Evolutionary conservation across 2,888 invertebrate genomes (phyloP), one percentile per base, ranked within the genome.

Genomic region (Deroplatys truncata): DNA sequence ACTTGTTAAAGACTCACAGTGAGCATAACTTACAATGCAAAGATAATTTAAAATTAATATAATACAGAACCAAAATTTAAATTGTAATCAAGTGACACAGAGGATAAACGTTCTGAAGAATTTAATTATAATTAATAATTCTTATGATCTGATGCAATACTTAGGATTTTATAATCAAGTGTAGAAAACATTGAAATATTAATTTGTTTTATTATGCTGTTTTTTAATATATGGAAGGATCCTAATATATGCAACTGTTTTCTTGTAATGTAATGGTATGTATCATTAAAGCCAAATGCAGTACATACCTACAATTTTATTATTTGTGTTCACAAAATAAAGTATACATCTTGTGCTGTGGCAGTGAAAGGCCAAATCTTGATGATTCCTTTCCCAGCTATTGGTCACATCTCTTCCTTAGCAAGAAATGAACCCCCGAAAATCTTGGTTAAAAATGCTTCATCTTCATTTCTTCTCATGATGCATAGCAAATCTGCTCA

Each of bases 291-390:
- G 82, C 88, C 56, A 86, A 83, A 87, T 82, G 25, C 84, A 88
- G 85, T 89, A 86, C 84, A 72, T 88, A 84, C 2, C 56, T 88
- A 88, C 88, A 88, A 29, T 88, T 88, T 84, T 82, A 88, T 85
- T n/a, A 56, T 28, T 87, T 89, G 88, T 89, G 85, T 84, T 89
- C 89, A 86, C 89, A 91, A 91, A 90, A 91, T 90, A 90, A 91
- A 91, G 85, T 90, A 90, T 89, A 90, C 88, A 89, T 90, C 91
- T 92, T 92, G 92, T 92, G 92, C 92, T 91, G 92, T 92, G 92
- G 92, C 92, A 92, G 92, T 92, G 92, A 92, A 91, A 91, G 92
- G 91, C 91, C 92, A 91, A 89, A 90, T 89, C 86, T 89, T 88
- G 86, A 89, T 88, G 90, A 90, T 72, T 90, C 91, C 90, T 91